A percentile compares a stretch with the other conserved stretches of the same genome.
Evolutionary conservation across 2,888 invertebrate genomes (phyloP).

Genomic region (Chromoteleia sp.): DNA sequence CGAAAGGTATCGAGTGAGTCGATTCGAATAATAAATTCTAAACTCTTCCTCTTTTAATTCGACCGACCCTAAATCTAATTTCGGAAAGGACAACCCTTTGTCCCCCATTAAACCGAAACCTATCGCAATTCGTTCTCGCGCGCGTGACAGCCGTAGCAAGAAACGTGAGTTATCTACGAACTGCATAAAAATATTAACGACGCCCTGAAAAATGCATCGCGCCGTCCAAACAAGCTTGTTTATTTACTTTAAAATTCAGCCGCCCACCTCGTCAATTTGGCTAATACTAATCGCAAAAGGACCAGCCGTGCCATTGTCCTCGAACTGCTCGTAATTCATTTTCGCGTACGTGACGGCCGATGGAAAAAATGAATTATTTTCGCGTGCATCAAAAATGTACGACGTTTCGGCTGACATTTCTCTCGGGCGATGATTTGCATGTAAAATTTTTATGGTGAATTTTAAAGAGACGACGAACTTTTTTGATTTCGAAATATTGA

Average conservation of each 20-base stretch:
- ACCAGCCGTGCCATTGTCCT: constrained; percentile 2
- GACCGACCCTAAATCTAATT: constrained; percentile 46
- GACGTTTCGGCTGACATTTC: not conserved
- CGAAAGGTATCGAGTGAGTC: not conserved
- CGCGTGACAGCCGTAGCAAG: constrained; percentile 50
- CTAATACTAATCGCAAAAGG: constrained; percentile 16
- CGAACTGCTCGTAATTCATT: constrained; percentile 13
- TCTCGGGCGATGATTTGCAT: not conserved
- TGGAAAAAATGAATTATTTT: constrained; percentile 11
- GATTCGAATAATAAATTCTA: constrained; percentile 23
- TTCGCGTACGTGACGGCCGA: not conserved
- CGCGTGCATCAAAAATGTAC: not conserved
- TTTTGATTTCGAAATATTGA: not conserved
- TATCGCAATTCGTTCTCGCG: constrained; percentile 58
- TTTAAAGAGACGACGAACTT: not conserved
- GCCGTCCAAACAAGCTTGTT: constrained; percentile 20
- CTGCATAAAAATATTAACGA: constrained; percentile 53
- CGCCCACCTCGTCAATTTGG: constrained; percentile 1
- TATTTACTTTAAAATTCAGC: constrained; percentile 30
- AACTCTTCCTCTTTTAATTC: constrained; percentile 39
- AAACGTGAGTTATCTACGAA: constrained; percentile 47
- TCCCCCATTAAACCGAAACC: constrained; percentile 51
- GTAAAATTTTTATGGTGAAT: not conserved
- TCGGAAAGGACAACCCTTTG: constrained; percentile 49
- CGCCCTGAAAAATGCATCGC: constrained; percentile 26